Percentiles rank a stretch among this genome's conserved stretches.
phyloP scores from a whole-genome alignment of 2,113 vertebrate species.

The Neolamprologus kungweensis region DNA sequence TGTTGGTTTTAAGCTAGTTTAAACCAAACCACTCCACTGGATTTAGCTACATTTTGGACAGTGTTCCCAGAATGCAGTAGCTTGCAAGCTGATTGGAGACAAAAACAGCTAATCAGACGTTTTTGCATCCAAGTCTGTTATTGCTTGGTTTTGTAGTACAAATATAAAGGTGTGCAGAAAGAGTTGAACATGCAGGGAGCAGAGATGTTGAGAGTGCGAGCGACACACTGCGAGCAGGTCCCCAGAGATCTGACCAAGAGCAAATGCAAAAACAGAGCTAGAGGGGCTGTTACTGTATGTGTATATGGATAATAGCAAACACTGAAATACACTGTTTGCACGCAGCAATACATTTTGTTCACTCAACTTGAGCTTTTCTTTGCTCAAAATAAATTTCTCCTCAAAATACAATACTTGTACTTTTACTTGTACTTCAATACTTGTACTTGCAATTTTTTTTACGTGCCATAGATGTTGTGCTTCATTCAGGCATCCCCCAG shows the following conservation, averaged over 20 bases:
- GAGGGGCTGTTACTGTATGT: not conserved
- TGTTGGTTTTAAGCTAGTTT: not conserved
- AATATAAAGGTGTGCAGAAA: accelerated
- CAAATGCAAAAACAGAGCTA: accelerated
- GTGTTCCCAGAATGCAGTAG: accelerated
- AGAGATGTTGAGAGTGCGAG: not conserved
- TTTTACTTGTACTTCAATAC: not conserved
- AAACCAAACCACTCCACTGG: not conserved
- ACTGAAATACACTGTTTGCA: not conserved
- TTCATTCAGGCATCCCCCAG: not conserved
- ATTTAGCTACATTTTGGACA: not conserved
- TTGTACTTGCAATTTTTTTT: accelerated
- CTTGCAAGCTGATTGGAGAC: accelerated
- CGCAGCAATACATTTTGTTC: not conserved
- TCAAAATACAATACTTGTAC: not conserved
- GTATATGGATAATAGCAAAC: not conserved
- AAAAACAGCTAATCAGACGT: accelerated
- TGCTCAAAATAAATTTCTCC: not conserved
- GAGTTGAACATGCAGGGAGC: not conserved
- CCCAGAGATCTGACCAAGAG: accelerated
- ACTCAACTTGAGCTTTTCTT: accelerated
- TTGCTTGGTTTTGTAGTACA: not conserved
- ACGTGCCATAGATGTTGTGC: accelerated
- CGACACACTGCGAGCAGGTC: accelerated
- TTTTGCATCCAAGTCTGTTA: not conserved